Evolutionary conservation across 2,113 vertebrate species (phyloP).

Genomic region (human (Homo sapiens)): GRCh38 chr4:71543501-71544000

Average conservation of each 20-base stretch:
- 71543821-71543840: neutral
- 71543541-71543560: neutral
- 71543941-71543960: neutral
- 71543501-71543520: neutral
- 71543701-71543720: neutral
- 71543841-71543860: rapidly evolving
- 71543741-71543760: neutral
- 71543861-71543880: neutral
- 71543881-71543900: neutral
- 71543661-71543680: neutral
- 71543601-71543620: neutral
- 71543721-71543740: neutral
- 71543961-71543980: neutral
- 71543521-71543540: neutral
- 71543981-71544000: neutral
- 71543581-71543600: neutral
- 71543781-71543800: constrained; percentile 10
- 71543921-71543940: neutral
- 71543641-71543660: neutral
- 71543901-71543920: neutral
- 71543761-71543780: neutral
- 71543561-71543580: neutral
- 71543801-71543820: neutral
- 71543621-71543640: neutral
- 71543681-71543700: neutral